These are phyloP conservation scores for Melanostoma mellinum DNA, from an alignment of 2,888 invertebrate genomes.

Conservation along the genomic window DNA sequence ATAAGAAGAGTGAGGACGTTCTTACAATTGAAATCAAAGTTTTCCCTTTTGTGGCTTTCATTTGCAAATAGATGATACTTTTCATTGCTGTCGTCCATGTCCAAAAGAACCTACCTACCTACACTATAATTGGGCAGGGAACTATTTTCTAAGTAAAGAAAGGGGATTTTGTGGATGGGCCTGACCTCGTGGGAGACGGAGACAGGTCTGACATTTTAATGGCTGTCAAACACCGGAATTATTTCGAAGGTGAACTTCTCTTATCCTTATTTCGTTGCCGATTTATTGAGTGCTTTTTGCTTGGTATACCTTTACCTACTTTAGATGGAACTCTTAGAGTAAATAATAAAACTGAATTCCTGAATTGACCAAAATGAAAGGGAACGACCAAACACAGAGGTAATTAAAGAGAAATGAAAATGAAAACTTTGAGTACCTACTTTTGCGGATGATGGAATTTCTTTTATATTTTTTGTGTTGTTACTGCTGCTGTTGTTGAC, in stretches of 20 bases:
- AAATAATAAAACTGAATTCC: conserved; percentile 49
- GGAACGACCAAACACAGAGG: conserved; percentile 4
- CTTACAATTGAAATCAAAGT: conserved; percentile 41
- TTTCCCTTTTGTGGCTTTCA: conserved; percentile 37
- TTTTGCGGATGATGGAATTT: conserved; percentile 42
- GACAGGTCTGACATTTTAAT: conserved; percentile 46
- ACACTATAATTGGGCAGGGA: conserved; percentile 41
- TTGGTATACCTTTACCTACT: neutral
- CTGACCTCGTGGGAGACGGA: conserved; percentile 19
- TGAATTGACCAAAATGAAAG: conserved; percentile 32
- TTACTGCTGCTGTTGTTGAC: conserved; percentile 2
- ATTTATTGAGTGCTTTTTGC: conserved; percentile 52
- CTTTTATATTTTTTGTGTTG: neutral
- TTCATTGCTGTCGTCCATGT: conserved; percentile 12
- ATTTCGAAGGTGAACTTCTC: conserved; percentile 34
- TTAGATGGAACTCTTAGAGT: neutral
- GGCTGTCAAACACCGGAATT: conserved; percentile 58
- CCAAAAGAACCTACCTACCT: neutral
- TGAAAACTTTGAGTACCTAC: conserved; percentile 28
- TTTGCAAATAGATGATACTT: conserved; percentile 21
- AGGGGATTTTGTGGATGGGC: neutral
- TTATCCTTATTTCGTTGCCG: conserved; percentile 11
- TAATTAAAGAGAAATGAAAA: conserved; percentile 39
- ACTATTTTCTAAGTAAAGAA: neutral
- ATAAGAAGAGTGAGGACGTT: conserved; percentile 8